phyloP scores from a whole-genome alignment of 2,113 vertebrate genomes.

The Pterocles burchelli region DNA sequence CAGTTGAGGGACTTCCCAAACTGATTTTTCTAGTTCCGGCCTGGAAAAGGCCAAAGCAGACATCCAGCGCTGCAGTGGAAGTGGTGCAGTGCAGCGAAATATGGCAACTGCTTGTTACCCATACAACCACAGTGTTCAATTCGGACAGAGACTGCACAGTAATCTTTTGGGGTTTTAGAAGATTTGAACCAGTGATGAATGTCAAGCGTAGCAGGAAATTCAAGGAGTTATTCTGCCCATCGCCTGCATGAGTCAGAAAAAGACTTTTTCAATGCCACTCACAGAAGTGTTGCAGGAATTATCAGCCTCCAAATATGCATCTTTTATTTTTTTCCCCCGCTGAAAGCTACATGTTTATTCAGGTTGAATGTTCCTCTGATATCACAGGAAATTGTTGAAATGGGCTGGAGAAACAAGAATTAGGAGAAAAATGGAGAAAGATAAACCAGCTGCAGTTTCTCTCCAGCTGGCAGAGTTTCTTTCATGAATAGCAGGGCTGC shows the following conservation, averaged over 20 bases:
- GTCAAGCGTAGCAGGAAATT: not conserved
- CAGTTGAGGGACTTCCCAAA: not conserved
- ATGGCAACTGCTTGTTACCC: not conserved
- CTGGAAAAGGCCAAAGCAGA: not conserved
- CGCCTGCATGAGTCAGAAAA: not conserved
- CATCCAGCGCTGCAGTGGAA: not conserved
- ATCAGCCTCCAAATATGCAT: not conserved
- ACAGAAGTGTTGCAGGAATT: not conserved
- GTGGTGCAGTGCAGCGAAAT: accelerated
- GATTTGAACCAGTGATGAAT: not conserved
- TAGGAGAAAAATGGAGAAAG: not conserved
- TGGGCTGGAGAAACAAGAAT: not conserved
- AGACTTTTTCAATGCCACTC: not conserved
- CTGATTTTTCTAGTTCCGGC: not conserved
- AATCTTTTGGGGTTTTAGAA: not conserved
- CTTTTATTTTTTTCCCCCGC: too few relatives aligned
- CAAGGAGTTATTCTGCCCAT: not conserved
- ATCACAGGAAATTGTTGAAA: not conserved
- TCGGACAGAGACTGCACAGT: not conserved
- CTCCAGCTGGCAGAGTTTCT: not conserved
- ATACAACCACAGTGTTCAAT: not conserved
- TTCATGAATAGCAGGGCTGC: not conserved
- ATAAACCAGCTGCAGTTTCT: not conserved
- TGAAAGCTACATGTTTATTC: not conserved
- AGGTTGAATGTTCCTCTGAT: not conserved